A percentile compares a stretch with the other conserved stretches of the same genome.
Evolutionary conservation across 2,888 invertebrate species (phyloP).

Genomic region (Lasioglossum morio): DNA sequence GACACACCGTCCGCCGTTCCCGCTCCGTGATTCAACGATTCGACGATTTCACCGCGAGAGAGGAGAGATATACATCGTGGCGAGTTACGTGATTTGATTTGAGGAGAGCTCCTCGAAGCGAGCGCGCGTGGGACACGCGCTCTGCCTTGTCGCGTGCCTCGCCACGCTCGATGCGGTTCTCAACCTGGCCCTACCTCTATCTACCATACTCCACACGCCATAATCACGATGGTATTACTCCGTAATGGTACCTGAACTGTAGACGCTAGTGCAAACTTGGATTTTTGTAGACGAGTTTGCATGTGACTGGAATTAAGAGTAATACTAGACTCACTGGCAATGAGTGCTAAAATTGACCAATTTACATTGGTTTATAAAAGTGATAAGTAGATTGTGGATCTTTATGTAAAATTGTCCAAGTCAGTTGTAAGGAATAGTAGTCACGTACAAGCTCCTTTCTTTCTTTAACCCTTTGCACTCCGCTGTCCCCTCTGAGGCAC

Average conservation of each 20-base stretch:
- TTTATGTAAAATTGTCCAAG: too few relatives aligned
- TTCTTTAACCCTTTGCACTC: too few relatives aligned
- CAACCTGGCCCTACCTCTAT: slow-evolving; percentile 38
- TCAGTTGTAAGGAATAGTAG: too few relatives aligned
- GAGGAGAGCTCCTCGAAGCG: slow-evolving; percentile 73
- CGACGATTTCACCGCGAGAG: slow-evolving; percentile 62
- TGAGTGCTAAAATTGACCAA: background rate
- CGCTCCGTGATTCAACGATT: slow-evolving; percentile 62
- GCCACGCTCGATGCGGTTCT: slow-evolving; percentile 64
- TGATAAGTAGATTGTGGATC: too few relatives aligned
- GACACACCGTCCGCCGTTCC: slow-evolving; percentile 54
- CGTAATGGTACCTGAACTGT: background rate
- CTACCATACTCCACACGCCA: background rate
- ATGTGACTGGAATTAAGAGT: too few relatives aligned
- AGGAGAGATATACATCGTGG: slow-evolving; percentile 68
- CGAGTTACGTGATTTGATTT: slow-evolving; percentile 78
- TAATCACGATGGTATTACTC: background rate
- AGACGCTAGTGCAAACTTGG: background rate
- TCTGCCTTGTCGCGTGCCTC: slow-evolving; percentile 78
- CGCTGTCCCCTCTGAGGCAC: too few relatives aligned
- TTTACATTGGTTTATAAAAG: background rate
- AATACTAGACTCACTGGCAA: too few relatives aligned
- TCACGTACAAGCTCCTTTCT: too few relatives aligned
- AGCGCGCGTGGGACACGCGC: slow-evolving; percentile 67
- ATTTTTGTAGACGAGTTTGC: background rate